Evolutionary conservation across 2,888 invertebrate species (phyloP).

Genomic region (Acleris literana): DNA sequence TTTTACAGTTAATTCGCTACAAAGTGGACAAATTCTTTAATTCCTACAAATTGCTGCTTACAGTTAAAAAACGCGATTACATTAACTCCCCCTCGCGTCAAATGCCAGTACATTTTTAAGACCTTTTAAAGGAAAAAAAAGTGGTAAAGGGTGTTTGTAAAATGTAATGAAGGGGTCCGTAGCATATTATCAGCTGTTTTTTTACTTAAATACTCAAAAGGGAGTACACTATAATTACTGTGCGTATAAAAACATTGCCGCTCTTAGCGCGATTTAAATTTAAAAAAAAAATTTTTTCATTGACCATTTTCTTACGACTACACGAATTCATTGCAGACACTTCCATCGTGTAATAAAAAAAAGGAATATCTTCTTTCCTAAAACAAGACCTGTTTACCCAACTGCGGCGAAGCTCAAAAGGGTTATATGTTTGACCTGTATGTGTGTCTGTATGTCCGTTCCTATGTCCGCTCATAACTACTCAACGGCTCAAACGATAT

Average conservation of each 20-base stretch:
- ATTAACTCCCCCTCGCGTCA: slow-evolving; percentile 60
- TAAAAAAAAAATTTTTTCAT: too few species aligned
- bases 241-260: neutral
- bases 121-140: slow-evolving; percentile 23
- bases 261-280: too few species aligned
- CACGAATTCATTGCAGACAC: too few species aligned
- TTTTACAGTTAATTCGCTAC: slow-evolving; percentile 20
- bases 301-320: too few species aligned
- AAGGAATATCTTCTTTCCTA: too few species aligned
- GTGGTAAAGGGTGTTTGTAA: neutral
- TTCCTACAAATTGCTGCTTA: slow-evolving; percentile 62
- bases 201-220: neutral
- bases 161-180: slow-evolving; percentile 7
- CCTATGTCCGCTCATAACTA: too few species aligned
- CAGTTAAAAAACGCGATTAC: slow-evolving; percentile 60
- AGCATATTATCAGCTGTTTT: neutral
- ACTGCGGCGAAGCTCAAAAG: too few species aligned
- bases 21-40: slow-evolving; percentile 48
- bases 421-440: too few species aligned
- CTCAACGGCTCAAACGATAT: too few species aligned
- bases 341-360: too few species aligned
- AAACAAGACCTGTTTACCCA: too few species aligned
- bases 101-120: slow-evolving; percentile 61
- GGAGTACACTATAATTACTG: neutral
- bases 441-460: too few species aligned